Conservation (phyloP, 1,140 invertebrate species). For the Musca vetustissima region DNA sequence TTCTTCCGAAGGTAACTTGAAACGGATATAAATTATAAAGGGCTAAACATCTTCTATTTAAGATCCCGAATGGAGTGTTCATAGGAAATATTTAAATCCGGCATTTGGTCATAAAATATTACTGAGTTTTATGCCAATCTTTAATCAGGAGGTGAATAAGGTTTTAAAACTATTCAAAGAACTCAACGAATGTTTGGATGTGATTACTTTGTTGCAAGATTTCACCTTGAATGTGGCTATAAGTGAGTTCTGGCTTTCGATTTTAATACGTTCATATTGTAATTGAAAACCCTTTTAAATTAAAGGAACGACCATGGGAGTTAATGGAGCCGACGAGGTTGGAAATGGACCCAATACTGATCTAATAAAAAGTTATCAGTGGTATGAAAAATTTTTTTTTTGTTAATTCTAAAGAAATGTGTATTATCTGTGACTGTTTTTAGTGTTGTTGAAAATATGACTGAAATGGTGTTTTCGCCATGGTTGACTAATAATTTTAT, state of each 20-base stretch:
- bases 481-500: slow-evolving; percentile 37
- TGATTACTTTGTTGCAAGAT: slow-evolving; percentile 27
- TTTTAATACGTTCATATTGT: no score
- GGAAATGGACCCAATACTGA: slow-evolving; percentile 26
- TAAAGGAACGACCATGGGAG: slow-evolving; percentile 37
- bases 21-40: not conserved
- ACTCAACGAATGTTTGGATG: slow-evolving; percentile 22
- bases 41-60: not conserved
- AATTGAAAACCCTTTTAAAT: no score
- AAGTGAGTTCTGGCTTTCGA: no score
- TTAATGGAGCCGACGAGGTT: slow-evolving; percentile 33
- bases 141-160: slow-evolving; percentile 33
- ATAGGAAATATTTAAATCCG: slow-evolving; percentile 38
- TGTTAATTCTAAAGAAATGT: no score
- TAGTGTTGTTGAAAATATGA: slow-evolving; percentile 40
- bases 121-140: slow-evolving; percentile 39
- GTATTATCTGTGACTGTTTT: no score
- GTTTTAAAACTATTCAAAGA: slow-evolving; percentile 32
- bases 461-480: slow-evolving; percentile 48
- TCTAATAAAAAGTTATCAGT: slow-evolving; percentile 40
- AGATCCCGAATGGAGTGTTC: slow-evolving; percentile 36
- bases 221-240: slow-evolving; percentile 39
- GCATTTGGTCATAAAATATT: slow-evolving; percentile 37
- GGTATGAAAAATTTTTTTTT: slow-evolving; percentile 30
- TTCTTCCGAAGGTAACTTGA: slow-evolving; percentile 36